Conservation (phyloP, 2,113 vertebrate genomes). For the Nematolebias whitei region DNA sequence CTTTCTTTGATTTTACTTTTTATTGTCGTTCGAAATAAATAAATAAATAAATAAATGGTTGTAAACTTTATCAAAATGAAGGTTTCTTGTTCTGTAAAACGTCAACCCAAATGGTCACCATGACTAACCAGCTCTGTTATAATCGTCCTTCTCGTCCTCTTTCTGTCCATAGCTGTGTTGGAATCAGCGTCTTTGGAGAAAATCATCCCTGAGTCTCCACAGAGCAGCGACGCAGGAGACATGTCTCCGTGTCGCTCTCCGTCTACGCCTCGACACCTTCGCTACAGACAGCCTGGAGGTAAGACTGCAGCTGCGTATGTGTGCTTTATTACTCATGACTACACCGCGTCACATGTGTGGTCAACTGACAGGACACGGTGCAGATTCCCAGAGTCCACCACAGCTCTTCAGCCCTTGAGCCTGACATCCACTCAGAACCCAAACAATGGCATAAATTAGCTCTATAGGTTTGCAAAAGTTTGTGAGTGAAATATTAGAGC, state of each 20-base stretch:
- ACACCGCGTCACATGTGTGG: not conserved
- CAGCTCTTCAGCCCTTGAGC: conserved; percentile 11
- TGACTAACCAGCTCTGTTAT: not conserved
- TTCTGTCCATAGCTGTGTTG: conserved; percentile 82
- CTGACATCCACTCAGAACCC: not conserved
- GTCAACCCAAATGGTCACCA: not conserved
- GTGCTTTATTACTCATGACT: conserved; percentile 29
- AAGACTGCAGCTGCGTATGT: conserved; percentile 36
- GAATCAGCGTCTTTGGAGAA: conserved; percentile 88
- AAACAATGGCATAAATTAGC: not conserved
- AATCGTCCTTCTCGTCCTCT: conserved; percentile 3
- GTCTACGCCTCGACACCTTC: conserved; percentile 91
- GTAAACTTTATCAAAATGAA: not conserved
- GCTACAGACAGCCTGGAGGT: conserved; percentile 92
- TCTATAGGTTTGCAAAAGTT: conserved; percentile 1
- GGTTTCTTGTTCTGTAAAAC: not conserved
- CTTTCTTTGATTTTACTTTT: no score
- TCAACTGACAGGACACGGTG: conserved; percentile 7
- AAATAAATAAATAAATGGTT: no score
- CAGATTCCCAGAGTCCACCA: not conserved
- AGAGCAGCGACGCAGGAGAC: conserved; percentile 82
- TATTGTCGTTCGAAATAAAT: no score
- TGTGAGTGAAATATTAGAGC: no score
- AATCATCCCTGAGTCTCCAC: conserved; percentile 85
- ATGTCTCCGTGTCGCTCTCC: conserved; percentile 92